A percentile compares a stretch with the other conserved stretches of the same genome.
Evolutionary conservation across 2,797 vertebrate genomes (phyloP).

Genomic region (Thalassophryne amazonica): DNA sequence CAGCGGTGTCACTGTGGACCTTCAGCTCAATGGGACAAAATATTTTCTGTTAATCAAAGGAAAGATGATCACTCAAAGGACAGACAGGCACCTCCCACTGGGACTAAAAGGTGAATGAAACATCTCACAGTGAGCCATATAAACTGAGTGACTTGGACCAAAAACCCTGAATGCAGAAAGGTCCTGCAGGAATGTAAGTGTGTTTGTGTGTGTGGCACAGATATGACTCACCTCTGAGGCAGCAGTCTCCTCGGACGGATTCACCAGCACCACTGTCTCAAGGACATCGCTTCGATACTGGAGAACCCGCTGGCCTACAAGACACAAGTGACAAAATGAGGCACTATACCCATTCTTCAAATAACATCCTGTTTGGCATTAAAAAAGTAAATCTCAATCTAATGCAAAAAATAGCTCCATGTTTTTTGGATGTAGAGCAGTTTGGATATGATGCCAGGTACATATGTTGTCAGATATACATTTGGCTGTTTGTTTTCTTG

Average conservation of each 20-base stretch:
- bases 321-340: constrained; percentile 9
- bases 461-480: too few relatives aligned
- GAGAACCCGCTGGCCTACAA: constrained; percentile 89
- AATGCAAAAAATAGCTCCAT: too few relatives aligned
- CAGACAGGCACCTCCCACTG: neutral
- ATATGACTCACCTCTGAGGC: constrained; percentile 81
- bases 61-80: neutral
- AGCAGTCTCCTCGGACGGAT: constrained; percentile 84
- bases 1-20: neutral
- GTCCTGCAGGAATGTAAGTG: neutral
- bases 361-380: too few relatives aligned
- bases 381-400: too few relatives aligned
- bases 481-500: too few relatives aligned
- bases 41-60: constrained; percentile 4
- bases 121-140: neutral
- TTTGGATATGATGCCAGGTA: too few relatives aligned
- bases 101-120: neutral
- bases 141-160: too few relatives aligned
- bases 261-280: constrained; percentile 90
- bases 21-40: neutral
- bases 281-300: constrained; percentile 89
- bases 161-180: neutral
- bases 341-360: too few relatives aligned
- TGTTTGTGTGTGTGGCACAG: neutral
- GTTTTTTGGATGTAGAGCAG: too few relatives aligned